Conservation (phyloP, 2,888 invertebrate species). For the Cremastinae sp. region DNA sequence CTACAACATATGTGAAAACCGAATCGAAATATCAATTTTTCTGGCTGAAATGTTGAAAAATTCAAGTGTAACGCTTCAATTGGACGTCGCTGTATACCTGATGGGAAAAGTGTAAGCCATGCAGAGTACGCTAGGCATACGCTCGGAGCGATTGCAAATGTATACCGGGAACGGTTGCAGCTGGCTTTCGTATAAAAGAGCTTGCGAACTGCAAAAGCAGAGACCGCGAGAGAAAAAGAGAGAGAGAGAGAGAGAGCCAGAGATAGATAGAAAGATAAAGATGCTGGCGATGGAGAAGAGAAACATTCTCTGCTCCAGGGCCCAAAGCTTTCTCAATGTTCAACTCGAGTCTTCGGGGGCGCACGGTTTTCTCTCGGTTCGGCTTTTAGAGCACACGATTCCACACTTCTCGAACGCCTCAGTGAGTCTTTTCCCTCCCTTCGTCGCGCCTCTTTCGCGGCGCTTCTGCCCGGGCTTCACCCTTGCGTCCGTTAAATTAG, state of each 20-base stretch:
- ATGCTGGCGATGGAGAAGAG: too few species aligned
- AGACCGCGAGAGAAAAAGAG: constrained; percentile 29
- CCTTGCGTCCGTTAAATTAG: constrained; percentile 64
- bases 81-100: constrained; percentile 43
- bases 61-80: too few species aligned
- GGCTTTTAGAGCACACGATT: constrained; percentile 64
- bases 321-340: constrained; percentile 53
- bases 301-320: constrained; percentile 35
- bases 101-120: constrained; percentile 8
- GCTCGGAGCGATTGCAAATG: constrained; percentile 44
- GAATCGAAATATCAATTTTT: too few species aligned
- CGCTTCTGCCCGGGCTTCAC: constrained; percentile 33
- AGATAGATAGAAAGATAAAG: background rate
- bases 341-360: constrained; percentile 37
- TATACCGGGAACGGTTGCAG: constrained; percentile 50
- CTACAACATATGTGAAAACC: too few species aligned
- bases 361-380: constrained; percentile 53
- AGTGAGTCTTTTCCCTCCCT: constrained; percentile 46
- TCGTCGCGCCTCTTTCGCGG: constrained; percentile 4
- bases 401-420: constrained; percentile 50
- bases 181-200: constrained; percentile 53
- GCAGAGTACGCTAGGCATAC: constrained; percentile 1
- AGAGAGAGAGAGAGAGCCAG: constrained; percentile 24
- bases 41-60: too few species aligned
- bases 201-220: constrained; percentile 48